Percentiles rank a stretch among this genome's conserved stretches.
Conservation (phyloP, 2,113 vertebrate species). For the Galeopterus variegatus region DNA sequence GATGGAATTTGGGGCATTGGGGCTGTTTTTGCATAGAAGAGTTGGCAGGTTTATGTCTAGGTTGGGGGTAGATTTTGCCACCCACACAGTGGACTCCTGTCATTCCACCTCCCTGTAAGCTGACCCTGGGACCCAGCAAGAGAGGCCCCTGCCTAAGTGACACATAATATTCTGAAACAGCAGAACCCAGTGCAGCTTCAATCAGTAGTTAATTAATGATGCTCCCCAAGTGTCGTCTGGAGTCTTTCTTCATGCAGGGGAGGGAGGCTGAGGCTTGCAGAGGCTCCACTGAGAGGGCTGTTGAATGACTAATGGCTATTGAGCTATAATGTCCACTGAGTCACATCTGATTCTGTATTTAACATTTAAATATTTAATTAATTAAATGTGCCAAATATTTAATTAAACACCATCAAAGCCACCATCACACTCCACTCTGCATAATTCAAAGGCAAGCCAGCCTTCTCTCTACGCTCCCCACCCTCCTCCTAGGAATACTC, state of each 20-base stretch:
- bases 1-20: not conserved
- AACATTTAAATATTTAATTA: slow-evolving; percentile 91
- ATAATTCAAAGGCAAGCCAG: slow-evolving; percentile 84
- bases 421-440: slow-evolving; percentile 83
- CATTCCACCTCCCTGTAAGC: not conserved
- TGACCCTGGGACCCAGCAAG: not conserved
- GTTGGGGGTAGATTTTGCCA: not conserved
- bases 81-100: not conserved
- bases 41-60: not conserved
- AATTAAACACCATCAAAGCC: slow-evolving; percentile 89
- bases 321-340: slow-evolving; percentile 89
- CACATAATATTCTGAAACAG: not conserved
- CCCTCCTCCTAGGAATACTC: slow-evolving; percentile 30
- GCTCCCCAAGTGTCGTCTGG: slow-evolving; percentile 85
- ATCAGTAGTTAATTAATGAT: slow-evolving; percentile 85
- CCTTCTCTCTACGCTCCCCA: not conserved
- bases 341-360: slow-evolving; percentile 89
- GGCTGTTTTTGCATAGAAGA: not conserved
- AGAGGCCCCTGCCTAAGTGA: not conserved
- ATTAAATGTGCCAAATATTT: slow-evolving; percentile 91
- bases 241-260: slow-evolving; percentile 83
- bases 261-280: slow-evolving; percentile 47
- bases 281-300: slow-evolving; percentile 83
- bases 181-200: slow-evolving; percentile 78
- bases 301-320: slow-evolving; percentile 88